A percentile compares a stretch with the other conserved stretches of the same genome.
These are phyloP conservation scores for Netelia inedita DNA, from an alignment of 2,888 invertebrate genomes.

Conservation along the genomic window DNA sequence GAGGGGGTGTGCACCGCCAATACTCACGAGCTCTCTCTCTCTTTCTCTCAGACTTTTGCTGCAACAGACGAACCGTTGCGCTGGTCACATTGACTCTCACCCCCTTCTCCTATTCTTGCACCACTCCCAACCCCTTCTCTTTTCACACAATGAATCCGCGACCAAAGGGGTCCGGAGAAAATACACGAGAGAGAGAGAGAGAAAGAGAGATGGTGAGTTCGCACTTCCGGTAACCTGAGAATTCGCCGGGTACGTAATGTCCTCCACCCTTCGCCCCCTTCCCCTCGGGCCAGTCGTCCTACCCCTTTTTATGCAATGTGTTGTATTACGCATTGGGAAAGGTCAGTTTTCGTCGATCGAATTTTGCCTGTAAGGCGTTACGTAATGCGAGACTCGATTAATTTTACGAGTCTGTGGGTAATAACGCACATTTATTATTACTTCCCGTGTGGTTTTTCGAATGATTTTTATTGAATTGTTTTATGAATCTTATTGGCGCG, in stretches of 20 bases:
- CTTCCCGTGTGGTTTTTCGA: not conserved
- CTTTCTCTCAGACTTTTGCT: conserved; percentile 12
- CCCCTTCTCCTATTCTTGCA: not conserved
- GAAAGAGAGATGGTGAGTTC: conserved; percentile 26
- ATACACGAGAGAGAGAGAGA: not conserved
- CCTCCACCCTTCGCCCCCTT: not conserved
- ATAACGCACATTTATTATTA: not conserved
- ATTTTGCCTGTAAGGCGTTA: not conserved
- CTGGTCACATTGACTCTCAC: conserved; percentile 8
- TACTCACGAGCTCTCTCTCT: conserved; percentile 22
- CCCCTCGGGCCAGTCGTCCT: no score
- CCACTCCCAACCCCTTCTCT: not conserved
- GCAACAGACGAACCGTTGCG: conserved; percentile 17
- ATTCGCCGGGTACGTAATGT: conserved; percentile 29
- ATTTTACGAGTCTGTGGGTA: not conserved
- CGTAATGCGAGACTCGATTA: conserved; percentile 12
- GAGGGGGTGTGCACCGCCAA: conserved; percentile 39
- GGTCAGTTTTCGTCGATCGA: conserved; percentile 36
- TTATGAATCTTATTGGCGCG: not conserved
- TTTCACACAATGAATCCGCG: not conserved
- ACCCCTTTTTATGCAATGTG: not conserved
- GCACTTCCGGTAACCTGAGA: conserved; percentile 65
- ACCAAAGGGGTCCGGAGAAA: conserved; percentile 31
- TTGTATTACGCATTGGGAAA: conserved; percentile 29
- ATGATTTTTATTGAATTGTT: not conserved